These are phyloP conservation scores for Phaenicophaeus curvirostris DNA, from an alignment of 2,797 vertebrate genomes.

Conservation along the genomic window DNA sequence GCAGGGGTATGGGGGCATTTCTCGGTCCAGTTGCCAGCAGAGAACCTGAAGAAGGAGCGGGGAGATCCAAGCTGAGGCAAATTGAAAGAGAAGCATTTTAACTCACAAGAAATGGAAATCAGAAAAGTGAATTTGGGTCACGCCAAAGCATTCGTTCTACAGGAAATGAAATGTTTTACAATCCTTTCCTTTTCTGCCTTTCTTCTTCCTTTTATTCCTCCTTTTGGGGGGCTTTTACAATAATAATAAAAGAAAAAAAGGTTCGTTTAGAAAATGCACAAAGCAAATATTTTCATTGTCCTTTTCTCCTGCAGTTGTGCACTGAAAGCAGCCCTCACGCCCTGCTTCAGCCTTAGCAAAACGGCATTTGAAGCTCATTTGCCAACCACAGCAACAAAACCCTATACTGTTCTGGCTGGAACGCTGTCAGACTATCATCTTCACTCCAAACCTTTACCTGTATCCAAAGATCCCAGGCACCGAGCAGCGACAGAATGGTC, in stretches of 20 bases:
- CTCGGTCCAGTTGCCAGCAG: neutral
- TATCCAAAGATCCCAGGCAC: accelerated
- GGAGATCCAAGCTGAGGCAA: neutral
- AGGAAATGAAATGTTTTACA: constrained; percentile 48
- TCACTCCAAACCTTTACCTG: neutral
- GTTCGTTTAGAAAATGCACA: neutral
- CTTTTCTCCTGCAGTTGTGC: neutral
- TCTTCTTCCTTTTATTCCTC: neutral
- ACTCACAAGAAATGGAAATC: constrained; percentile 53
- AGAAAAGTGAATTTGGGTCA: constrained; percentile 56
- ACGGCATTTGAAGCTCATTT: neutral
- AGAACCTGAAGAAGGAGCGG: neutral
- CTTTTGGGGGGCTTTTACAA: neutral
- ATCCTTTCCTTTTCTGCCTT: neutral
- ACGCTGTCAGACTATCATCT: neutral
- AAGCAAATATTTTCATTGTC: neutral
- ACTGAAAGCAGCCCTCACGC: neutral
- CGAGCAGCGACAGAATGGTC: neutral
- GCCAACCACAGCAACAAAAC: neutral
- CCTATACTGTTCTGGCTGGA: neutral
- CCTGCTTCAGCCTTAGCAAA: neutral
- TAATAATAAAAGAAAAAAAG: neutral
- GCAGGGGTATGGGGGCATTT: neutral
- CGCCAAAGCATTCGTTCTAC: neutral
- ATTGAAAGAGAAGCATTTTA: constrained; percentile 1